Conservation (phyloP, 2,113 vertebrate species). For the Festucalex cinctus region DNA sequence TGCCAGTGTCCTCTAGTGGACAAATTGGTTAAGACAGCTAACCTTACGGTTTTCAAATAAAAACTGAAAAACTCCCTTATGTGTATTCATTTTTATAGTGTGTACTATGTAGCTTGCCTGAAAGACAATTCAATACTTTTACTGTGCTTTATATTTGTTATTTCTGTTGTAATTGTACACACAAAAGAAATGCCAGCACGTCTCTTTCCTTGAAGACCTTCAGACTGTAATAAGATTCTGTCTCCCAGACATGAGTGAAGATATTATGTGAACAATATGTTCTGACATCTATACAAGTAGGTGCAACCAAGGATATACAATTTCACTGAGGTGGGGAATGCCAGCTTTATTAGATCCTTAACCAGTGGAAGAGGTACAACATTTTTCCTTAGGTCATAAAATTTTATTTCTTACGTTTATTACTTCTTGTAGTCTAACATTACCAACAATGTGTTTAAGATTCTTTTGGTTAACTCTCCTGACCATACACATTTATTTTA, state of each 20-base stretch:
- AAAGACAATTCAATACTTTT: neutral
- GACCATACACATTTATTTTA: conserved; percentile 15
- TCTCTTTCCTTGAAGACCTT: neutral
- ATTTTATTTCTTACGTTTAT: conserved; percentile 16
- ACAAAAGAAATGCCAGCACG: no score
- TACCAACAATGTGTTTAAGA: conserved; percentile 18
- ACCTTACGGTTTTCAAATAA: neutral
- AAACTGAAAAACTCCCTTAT: no score
- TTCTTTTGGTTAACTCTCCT: conserved; percentile 23
- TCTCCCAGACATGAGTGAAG: neutral
- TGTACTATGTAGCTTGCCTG: neutral
- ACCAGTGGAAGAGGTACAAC: conserved; percentile 4
- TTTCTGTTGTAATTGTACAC: neutral
- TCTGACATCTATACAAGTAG: neutral
- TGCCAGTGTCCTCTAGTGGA: conserved; percentile 7
- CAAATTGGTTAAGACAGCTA: neutral
- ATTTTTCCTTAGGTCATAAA: neutral
- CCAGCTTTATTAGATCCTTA: conserved; percentile 13
- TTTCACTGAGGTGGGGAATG: neutral
- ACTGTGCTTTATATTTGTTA: neutral
- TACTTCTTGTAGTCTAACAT: conserved; percentile 28
- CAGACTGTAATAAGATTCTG: neutral
- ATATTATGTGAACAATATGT: neutral
- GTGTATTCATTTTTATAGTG: no score
- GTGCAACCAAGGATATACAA: neutral